Percentiles rank a stretch among this genome's conserved stretches.
phyloP scores from a whole-genome alignment of 2,797 vertebrate genomes.

The Xenopus petersii region DNA sequence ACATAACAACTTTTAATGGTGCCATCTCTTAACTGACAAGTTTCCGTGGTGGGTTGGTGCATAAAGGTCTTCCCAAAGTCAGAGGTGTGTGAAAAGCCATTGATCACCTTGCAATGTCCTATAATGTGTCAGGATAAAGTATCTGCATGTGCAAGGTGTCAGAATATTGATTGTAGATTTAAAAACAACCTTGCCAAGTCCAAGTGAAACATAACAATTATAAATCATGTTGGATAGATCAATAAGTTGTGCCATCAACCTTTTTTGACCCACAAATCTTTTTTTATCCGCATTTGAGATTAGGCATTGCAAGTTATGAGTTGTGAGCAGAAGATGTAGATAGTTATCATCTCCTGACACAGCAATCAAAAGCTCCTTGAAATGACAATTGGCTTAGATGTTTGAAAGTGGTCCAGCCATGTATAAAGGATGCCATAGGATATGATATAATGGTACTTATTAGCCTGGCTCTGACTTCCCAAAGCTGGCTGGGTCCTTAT shows the following conservation, averaged over 20 bases:
- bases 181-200: slow-evolving; percentile 32
- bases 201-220: slow-evolving; percentile 28
- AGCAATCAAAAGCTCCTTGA: background rate
- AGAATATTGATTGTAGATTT: slow-evolving; percentile 36
- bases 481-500: too few species aligned
- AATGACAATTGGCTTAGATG: background rate
- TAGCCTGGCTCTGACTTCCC: too few species aligned
- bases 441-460: too few species aligned
- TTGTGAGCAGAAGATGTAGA: background rate
- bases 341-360: background rate
- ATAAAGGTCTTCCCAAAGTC: background rate
- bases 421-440: too few species aligned
- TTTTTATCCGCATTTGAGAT: slow-evolving; percentile 10
- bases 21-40: background rate
- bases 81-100: background rate
- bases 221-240: slow-evolving; percentile 40
- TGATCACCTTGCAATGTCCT: slow-evolving; percentile 27
- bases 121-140: slow-evolving; percentile 15
- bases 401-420: too few species aligned
- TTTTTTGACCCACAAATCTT: slow-evolving; percentile 37
- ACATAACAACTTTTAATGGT: background rate
- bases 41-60: background rate
- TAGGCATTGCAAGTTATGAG: slow-evolving; percentile 4
- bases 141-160: slow-evolving; percentile 23
- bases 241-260: slow-evolving; percentile 40